A percentile compares a stretch with the other conserved stretches of the same genome.
Conservation (phyloP, 1,140 invertebrate genomes). For the Orius laevigatus region DNA sequence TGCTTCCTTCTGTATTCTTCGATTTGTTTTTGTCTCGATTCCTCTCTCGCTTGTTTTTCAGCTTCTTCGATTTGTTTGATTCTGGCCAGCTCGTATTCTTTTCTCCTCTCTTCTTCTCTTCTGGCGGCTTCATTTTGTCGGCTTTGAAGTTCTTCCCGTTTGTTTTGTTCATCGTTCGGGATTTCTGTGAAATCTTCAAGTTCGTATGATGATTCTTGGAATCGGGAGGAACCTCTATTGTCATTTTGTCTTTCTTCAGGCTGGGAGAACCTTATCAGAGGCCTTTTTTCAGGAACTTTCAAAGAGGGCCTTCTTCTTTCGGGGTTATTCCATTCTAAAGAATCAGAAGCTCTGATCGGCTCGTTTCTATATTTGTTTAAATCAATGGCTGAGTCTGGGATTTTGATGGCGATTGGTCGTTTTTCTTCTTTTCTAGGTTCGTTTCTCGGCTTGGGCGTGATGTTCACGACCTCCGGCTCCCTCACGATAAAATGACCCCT, state of each 20-base stretch:
- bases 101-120: conserved; percentile 2
- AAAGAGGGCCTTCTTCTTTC: not conserved
- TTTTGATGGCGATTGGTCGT: conserved; percentile 10
- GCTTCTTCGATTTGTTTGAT: conserved; percentile 7
- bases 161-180: not conserved
- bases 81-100: conserved; percentile 1
- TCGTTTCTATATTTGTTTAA: conserved; percentile 1
- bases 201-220: conserved; percentile 7
- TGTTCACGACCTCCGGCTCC: conserved; percentile 4
- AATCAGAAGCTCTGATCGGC: conserved; percentile 3
- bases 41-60: conserved; percentile 4
- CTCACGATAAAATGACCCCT: conserved; percentile 5
- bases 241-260: not conserved
- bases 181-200: not conserved
- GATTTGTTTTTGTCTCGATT: conserved; percentile 2
- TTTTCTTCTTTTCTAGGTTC: not conserved
- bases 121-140: conserved; percentile 4
- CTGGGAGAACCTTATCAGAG: not conserved
- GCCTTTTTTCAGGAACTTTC: not conserved
- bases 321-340: conserved; percentile 3
- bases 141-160: conserved; percentile 1
- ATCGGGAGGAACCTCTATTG: not conserved
- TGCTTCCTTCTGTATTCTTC: conserved; percentile 2
- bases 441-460: conserved; percentile 6
- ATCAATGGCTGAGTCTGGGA: conserved; percentile 7